Base-by-base conservation (phyloP, 2,797 vertebrate genomes). In the Hapalemur alaotrensis region DNA sequence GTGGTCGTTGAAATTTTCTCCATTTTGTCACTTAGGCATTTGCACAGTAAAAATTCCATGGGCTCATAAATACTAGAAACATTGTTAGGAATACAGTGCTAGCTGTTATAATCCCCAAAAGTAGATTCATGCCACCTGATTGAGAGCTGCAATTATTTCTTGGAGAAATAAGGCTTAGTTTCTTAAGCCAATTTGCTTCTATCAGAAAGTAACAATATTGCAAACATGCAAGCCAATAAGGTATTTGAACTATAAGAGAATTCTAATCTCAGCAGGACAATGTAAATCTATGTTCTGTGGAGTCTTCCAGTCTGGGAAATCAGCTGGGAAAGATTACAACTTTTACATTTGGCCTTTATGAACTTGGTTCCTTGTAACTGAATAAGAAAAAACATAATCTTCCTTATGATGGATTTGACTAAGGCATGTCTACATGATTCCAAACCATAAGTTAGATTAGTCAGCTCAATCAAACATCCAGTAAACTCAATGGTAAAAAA, bases 181-280 rank as follows among this genome's bases (percentile, higher is more conserved):
- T 91, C 48, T 67, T 78, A 88, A 97, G 67, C 8, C 38, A 95
- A 65, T 92, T 93, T 95, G 38, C 18, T 95, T 96, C 28, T 86
- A 22, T 54, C 50, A 91, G 70, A 88, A 95, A 61, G 17, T 67
- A 81, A 50, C 20, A 63, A 67, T 78, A 93, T 67, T 94, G 48
- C 14, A 88, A 75, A 81, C 9, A 46, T 79, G 23, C 6, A 94
- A 88, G 63, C 25, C 28, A 52, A 54, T 91, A 15, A 75, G 7
- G 2, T 84, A 73, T 72, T 92, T 95, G 43, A 96, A 96, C 14
- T 93, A 11, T 85, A 57, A 65, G n/a, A 79, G 4, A 75, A 89
- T 86, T 86, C 30, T 86, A 70, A 78, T 94, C 50, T 93, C 54
- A 93, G 48, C 12, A 89, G 13, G 30, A 57, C 32, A 52, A 11